Base-by-base conservation (phyloP, 2,888 invertebrate genomes). In the Galerucella nymphaeae region DNA sequence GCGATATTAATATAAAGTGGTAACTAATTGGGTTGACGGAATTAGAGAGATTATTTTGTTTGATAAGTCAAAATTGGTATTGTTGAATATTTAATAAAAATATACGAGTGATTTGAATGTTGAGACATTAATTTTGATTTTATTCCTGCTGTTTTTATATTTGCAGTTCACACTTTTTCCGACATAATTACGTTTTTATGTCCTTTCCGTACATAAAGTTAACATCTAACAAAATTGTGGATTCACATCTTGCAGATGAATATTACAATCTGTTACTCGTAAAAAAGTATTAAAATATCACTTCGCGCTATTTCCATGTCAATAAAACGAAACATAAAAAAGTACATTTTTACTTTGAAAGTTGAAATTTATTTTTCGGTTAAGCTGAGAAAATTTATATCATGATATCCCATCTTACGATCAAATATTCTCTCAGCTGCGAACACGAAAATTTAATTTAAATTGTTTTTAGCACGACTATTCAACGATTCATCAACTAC, bases 401-500 rank as follows among this genome's bases (percentile, higher is more conserved):
- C n/a, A 23, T 57, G n/a, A 30, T 13, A 58, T 2, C 14, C 23
- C 58, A 58, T 30, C 10, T 58, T 58, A 58, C 14, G 16, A 58
- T 58, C n/a, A 23, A 58, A 30, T 14, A 58, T 53, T 16, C 53
- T 53, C 18, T 18, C 10, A 53, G 11, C 53, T 53, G 18, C 18
- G 53, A 53, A 53, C 18, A 18, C 16, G 53, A 53, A 53, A 53
- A 62, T 68, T 48, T 68, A 48, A 68, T 68, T 68, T 13, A 38
- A 68, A 64, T 73, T 62, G 66, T 67, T 75, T 87, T 71, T 86
- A 94, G 92, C 86, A 94, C 85, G 96, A 96, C 85, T 96, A 95
- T 84, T 91, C 94, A 2, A 94, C 94, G 38, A 90, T 96, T 72
- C 91, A 94, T 82, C 94, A 96, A 87, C 92, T 93, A 78, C 88